These are phyloP conservation scores for Muraenolepis orangiensis DNA, from an alignment of 2,797 vertebrate genomes.

Conservation along the genomic window DNA sequence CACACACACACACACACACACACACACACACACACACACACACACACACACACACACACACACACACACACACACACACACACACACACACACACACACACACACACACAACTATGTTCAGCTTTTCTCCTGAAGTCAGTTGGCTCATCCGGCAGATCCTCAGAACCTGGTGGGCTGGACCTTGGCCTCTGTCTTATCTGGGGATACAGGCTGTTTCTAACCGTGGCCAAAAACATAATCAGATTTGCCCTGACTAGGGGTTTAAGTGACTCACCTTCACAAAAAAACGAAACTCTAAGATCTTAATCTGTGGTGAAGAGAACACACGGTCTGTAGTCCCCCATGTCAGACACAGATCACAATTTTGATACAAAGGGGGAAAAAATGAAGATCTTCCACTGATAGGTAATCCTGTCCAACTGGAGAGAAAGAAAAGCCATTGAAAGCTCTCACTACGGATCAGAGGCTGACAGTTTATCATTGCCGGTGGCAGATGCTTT, in stretches of 20 bases:
- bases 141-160: conserved; percentile 64
- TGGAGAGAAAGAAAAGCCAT: conserved; percentile 24
- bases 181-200: conserved; percentile 68
- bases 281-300: no score
- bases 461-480: neutral
- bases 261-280: conserved; percentile 72
- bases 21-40: no score
- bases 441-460: conserved; percentile 3
- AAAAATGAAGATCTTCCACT: neutral
- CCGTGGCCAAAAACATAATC: conserved; percentile 64
- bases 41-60: no score
- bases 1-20: no score
- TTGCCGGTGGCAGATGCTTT: neutral
- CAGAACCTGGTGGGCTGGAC: conserved; percentile 41
- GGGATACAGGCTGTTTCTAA: conserved; percentile 65
- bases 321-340: conserved; percentile 42
- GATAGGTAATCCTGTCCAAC: neutral
- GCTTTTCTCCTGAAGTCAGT: conserved; percentile 42
- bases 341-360: conserved; percentile 55
- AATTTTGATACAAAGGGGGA: conserved; percentile 63
- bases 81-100: no score
- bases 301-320: conserved; percentile 58
- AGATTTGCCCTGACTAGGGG: conserved; percentile 72
- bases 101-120: conserved; percentile 4
- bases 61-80: no score